Base-by-base conservation (phyloP, 2,888 invertebrate species). In the Mantis religiosa region DNA sequence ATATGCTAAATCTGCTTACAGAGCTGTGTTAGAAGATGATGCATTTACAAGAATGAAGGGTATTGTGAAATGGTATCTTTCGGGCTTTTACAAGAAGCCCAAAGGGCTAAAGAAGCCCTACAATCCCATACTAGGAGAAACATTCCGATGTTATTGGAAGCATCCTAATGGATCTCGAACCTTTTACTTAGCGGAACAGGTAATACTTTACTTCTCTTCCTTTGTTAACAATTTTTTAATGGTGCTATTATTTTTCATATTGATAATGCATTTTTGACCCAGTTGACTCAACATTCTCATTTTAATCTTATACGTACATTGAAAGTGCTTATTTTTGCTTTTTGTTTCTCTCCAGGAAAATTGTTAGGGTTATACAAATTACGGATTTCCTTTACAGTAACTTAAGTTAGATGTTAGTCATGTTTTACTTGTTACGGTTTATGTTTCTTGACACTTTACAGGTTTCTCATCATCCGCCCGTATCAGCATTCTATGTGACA, bases 31-130 rank as follows among this genome's bases (percentile, higher is more conserved):
- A 88, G 96, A 97, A 92, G 97, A 98, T 91, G 98, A 98, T 93
- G 98, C 98, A 0, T 98, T 97, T 93, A 96, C 96, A 34, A 95
- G 99, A 90, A 98, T 99, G 96, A 98, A 98, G 92, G 94, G 95
- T 30, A 96, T 99, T 0, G 96, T 98, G 0, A 95, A 96, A 91
- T 98, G 98, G 98, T 99, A 98, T 93, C 94, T 98, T 47, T 98
- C 98, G 0, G 98, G 98, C 2, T 96, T 98, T 92, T 98, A 98
- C 93, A 97, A 98, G 91, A 98, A 99, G 93, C 98, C 98, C 0
- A 98, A 97, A 93, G 98, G 98, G 6, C 94, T 98, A 85, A 99
- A 98, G 93, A 99, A 99, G 93, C 98, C 98, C 0, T 99, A 98
- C 93, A 99, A 99, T 94, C 98, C 98, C 0, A 97, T 98, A 88